Percentiles rank a stretch among this genome's conserved stretches.
Evolutionary conservation across 2,888 invertebrate species (phyloP).

Genomic region (Orchesella flavescens): DNA sequence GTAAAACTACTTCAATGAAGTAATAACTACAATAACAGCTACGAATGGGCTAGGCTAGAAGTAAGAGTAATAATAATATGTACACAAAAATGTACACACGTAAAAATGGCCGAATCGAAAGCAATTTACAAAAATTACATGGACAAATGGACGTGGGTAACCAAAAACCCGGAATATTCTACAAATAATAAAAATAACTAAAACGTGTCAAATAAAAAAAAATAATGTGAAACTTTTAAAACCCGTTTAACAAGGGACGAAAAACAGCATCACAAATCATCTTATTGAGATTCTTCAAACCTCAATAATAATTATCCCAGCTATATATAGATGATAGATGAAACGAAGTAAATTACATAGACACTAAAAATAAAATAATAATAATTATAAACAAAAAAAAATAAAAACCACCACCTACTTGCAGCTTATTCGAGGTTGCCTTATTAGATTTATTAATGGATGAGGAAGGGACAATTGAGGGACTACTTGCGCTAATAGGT

Average conservation of each 20-base stretch:
- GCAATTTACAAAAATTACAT: no score
- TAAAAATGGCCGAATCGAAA: no score
- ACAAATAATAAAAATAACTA: no score
- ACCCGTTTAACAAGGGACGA: background rate
- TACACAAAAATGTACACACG: no score
- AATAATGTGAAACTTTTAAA: background rate
- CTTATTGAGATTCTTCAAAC: constrained; percentile 1
- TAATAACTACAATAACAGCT: no score
- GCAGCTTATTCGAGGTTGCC: constrained; percentile 46
- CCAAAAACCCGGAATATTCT: no score
- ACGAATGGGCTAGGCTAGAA: no score
- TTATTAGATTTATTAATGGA: constrained; percentile 46
- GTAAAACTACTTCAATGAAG: no score
- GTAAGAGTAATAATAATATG: no score
- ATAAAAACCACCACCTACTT: constrained; percentile 56
- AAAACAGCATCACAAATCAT: background rate
- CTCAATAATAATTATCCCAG: constrained; percentile 8
- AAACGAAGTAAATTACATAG: constrained; percentile 9
- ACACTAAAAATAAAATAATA: constrained; percentile 21
- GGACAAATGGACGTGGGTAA: no score
- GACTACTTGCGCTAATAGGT: constrained; percentile 57
- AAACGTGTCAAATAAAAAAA: no score
- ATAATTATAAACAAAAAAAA: constrained; percentile 31
- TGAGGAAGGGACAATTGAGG: constrained; percentile 43
- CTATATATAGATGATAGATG: background rate